phyloP scores from a whole-genome alignment of 2,888 invertebrate genomes.

The Sphinx pinastri region DNA sequence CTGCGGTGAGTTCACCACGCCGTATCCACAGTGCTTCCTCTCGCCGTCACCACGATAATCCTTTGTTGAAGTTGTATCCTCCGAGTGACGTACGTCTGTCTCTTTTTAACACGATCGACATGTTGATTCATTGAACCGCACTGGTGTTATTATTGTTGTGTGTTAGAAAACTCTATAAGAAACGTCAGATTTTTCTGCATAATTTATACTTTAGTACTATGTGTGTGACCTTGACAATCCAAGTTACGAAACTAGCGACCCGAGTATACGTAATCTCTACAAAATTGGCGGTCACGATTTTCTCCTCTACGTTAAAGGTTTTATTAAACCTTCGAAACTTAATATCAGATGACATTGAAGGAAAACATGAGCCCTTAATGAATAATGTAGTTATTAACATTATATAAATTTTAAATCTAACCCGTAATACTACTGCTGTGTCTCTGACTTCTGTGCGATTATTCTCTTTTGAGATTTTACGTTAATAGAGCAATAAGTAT shows the following conservation, averaged over 20 bases:
- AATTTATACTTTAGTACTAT: conserved; percentile 52
- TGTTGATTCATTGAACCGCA: conserved; percentile 9
- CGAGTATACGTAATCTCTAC: conserved; percentile 65
- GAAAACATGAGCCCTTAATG: conserved; percentile 28
- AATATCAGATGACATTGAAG: conserved; percentile 39
- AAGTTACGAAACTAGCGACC: conserved; percentile 69
- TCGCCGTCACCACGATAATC: conserved; percentile 64
- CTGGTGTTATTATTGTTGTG: conserved; percentile 10
- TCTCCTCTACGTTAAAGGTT: conserved; percentile 50
- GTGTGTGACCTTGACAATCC: conserved; percentile 70
- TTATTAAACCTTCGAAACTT: conserved; percentile 40
- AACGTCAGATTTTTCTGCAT: neutral
- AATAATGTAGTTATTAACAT: conserved; percentile 15
- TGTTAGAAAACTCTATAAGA: neutral
- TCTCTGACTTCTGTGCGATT: neutral
- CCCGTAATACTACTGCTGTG: neutral
- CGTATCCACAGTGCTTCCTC: conserved; percentile 64
- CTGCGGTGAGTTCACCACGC: conserved; percentile 79
- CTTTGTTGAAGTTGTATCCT: conserved; percentile 79
- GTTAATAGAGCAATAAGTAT: neutral
- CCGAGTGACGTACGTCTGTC: conserved; percentile 70
- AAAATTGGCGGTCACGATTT: conserved; percentile 72
- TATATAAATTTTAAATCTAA: neutral
- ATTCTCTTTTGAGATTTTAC: neutral
- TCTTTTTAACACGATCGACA: conserved; percentile 71